Conservation (phyloP, 2,797 vertebrate genomes). For the Gastrophryne carolinensis region DNA sequence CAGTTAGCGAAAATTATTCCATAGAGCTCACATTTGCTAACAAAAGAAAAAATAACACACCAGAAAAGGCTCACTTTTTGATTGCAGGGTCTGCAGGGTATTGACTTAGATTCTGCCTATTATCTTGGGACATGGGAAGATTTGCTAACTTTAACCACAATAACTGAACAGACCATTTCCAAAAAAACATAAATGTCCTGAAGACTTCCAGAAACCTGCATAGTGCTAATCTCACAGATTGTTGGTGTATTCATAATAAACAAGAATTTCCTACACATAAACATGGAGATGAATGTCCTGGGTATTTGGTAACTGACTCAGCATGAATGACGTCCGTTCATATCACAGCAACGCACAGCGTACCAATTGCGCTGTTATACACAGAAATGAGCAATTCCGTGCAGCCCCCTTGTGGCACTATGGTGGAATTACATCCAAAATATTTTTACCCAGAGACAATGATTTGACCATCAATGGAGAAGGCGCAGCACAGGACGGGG, state of each 20-base stretch:
- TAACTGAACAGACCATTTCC: too few relatives aligned
- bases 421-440: slow-evolving; percentile 37
- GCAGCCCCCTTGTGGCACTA: slow-evolving; percentile 21
- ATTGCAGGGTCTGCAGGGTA: too few relatives aligned
- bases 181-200: not conserved
- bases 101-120: too few relatives aligned
- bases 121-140: too few relatives aligned
- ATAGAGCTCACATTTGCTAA: too few relatives aligned
- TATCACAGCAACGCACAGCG: not conserved
- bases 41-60: too few relatives aligned
- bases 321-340: not conserved
- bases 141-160: too few relatives aligned
- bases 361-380: not conserved
- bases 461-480: slow-evolving; percentile 80
- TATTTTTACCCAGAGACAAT: slow-evolving; percentile 80
- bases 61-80: too few relatives aligned
- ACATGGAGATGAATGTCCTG: not conserved
- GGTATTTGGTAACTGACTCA: not conserved
- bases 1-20: too few relatives aligned
- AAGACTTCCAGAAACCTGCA: not conserved
- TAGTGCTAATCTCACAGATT: not conserved
- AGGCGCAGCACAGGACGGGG: slow-evolving; percentile 82
- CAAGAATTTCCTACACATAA: not conserved
- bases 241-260: not conserved
- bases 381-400: not conserved